Evolutionary conservation across 2,888 invertebrate genomes (phyloP).

Genomic region (Hylaea fasciaria): DNA sequence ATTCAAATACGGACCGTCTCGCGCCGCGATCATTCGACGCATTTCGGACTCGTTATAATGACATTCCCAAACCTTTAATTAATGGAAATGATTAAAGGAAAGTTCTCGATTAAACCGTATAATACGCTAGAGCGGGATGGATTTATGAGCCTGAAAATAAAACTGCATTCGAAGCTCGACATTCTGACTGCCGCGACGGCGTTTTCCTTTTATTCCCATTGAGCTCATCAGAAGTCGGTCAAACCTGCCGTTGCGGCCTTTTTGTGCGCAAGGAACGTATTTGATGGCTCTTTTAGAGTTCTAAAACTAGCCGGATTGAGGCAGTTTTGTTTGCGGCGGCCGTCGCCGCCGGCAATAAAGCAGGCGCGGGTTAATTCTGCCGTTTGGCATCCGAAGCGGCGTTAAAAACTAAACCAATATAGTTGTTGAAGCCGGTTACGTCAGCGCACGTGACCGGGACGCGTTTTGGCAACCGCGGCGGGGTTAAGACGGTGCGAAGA

Average conservation of each 20-base stretch:
- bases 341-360: constrained; percentile 54
- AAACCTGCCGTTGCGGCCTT: constrained; percentile 24
- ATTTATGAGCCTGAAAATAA: constrained; percentile 25
- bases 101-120: neutral
- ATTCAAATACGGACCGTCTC: neutral
- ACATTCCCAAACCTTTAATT: constrained; percentile 20
- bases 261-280: constrained; percentile 29
- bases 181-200: constrained; percentile 16
- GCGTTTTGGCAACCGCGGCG: constrained; percentile 66
- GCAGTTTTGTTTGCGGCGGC: constrained; percentile 30
- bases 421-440: constrained; percentile 74
- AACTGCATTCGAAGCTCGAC: constrained; percentile 8
- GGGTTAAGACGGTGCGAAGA: constrained; percentile 46
- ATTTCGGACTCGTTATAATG: constrained; percentile 9
- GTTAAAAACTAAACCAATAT: constrained; percentile 80
- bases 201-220: constrained; percentile 24
- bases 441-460: constrained; percentile 67
- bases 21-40: neutral
- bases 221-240: constrained; percentile 33
- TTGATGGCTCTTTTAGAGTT: constrained; percentile 37
- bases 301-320: constrained; percentile 36
- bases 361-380: constrained; percentile 65
- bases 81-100: constrained; percentile 20
- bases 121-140: constrained; percentile 12
- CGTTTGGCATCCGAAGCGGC: constrained; percentile 63